These are phyloP conservation scores for Mustela nigripes DNA, from an alignment of 2,113 vertebrate genomes.

Conservation along the genomic window DNA sequence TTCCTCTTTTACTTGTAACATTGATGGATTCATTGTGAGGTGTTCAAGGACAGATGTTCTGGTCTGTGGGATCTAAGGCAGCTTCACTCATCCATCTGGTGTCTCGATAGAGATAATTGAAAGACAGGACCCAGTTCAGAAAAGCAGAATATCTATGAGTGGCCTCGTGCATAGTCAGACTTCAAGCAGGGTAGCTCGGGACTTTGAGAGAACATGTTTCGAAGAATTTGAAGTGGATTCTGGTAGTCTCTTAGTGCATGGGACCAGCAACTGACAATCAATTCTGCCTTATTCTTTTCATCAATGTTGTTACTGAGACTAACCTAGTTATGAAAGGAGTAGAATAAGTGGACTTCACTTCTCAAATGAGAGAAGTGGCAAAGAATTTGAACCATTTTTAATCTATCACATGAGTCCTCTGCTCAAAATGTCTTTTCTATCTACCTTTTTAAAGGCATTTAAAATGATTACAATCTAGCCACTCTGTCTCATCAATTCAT, in stretches of 20 bases:
- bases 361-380: background rate
- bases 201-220: background rate
- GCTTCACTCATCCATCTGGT: background rate
- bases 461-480: background rate
- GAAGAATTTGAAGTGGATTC: background rate
- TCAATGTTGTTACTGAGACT: background rate
- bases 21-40: background rate
- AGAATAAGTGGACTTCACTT: background rate
- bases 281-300: background rate
- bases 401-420: background rate
- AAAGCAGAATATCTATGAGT: background rate
- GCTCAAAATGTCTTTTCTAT: background rate
- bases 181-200: background rate
- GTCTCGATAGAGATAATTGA: fast-evolving
- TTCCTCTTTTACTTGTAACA: background rate
- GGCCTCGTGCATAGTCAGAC: background rate
- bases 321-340: background rate
- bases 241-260: background rate
- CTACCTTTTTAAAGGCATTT: background rate
- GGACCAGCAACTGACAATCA: background rate
- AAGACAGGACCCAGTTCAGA: background rate
- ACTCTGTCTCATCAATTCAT: background rate
- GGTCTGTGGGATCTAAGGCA: background rate
- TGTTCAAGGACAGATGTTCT: background rate
- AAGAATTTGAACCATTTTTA: background rate